A percentile compares a stretch with the other conserved stretches of the same genome.
Conservation (phyloP, 2,113 vertebrate genomes). For the Brachypteracias leptosomus region DNA sequence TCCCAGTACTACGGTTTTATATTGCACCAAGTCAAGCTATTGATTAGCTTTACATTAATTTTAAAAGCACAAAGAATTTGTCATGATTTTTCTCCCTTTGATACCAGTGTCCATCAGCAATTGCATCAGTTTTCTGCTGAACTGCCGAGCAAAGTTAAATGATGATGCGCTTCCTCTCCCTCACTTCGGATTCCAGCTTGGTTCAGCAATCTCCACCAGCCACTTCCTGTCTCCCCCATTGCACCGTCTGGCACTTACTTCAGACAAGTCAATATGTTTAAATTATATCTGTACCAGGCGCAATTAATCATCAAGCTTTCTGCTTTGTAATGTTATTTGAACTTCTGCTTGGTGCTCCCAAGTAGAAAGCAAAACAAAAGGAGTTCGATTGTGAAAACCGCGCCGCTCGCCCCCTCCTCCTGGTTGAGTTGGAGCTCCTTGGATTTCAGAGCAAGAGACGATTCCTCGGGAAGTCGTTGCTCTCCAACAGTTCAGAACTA, state of each 20-base stretch:
- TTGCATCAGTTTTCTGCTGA: slow-evolving; percentile 67
- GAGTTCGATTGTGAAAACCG: neutral
- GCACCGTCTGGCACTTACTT: slow-evolving; percentile 71
- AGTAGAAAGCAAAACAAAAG: slow-evolving; percentile 58
- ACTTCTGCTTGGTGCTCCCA: slow-evolving; percentile 35
- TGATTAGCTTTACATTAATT: slow-evolving; percentile 70
- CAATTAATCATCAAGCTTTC: slow-evolving; percentile 75
- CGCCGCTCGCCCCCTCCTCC: neutral
- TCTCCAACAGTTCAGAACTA: neutral
- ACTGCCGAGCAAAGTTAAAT: slow-evolving; percentile 62
- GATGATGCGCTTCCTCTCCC: slow-evolving; percentile 56
- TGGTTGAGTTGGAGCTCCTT: neutral
- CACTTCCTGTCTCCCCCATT: slow-evolving; percentile 75
- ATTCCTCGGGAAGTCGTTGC: neutral
- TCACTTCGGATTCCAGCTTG: slow-evolving; percentile 54
- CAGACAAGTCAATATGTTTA: slow-evolving; percentile 77
- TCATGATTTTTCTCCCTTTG: slow-evolving; percentile 72
- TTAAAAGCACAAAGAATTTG: slow-evolving; percentile 59
- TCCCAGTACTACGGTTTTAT: slow-evolving; percentile 61
- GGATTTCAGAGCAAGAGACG: neutral
- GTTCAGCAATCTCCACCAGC: slow-evolving; percentile 72
- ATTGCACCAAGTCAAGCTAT: slow-evolving; percentile 66
- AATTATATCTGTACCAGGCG: slow-evolving; percentile 70
- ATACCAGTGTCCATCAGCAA: slow-evolving; percentile 70
- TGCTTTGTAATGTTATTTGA: slow-evolving; percentile 61